Evolutionary conservation across 2,888 invertebrate species (phyloP).

Genomic region (Ophonus ardosiacus): DNA sequence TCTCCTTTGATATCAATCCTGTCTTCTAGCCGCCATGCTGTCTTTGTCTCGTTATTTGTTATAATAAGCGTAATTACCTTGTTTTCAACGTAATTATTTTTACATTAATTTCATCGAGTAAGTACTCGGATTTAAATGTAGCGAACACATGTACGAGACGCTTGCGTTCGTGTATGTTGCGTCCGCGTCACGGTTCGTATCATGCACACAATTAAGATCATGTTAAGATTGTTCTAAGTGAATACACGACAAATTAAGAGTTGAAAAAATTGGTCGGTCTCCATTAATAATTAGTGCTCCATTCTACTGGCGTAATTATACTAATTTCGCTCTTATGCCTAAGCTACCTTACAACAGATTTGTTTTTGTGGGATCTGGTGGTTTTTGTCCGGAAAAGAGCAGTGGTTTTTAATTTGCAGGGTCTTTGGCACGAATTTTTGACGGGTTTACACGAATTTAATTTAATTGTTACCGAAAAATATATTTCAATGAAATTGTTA

Average conservation of each 20-base stretch:
- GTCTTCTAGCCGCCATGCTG: constrained; percentile 49
- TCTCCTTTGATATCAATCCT: background rate
- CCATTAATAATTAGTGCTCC: constrained; percentile 44
- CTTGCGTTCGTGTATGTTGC: background rate
- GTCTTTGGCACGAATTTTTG: background rate
- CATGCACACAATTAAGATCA: constrained; percentile 73
- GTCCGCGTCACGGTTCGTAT: constrained; percentile 68
- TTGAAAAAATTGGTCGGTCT: constrained; percentile 44
- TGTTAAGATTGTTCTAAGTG: constrained; percentile 74
- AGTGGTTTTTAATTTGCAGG: constrained; percentile 2
- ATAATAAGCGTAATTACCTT: constrained; percentile 74
- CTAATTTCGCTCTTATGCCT: constrained; percentile 25
- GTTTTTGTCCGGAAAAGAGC: constrained; percentile 18
- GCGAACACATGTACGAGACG: constrained; percentile 44
- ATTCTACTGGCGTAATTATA: constrained; percentile 33
- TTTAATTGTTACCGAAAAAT: constrained; percentile 3
- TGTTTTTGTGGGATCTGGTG: background rate
- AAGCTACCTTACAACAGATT: background rate
- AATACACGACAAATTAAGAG: constrained; percentile 68
- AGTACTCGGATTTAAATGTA: constrained; percentile 62
- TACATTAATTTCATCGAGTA: constrained; percentile 73
- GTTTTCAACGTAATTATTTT: constrained; percentile 74
- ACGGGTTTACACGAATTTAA: no score
- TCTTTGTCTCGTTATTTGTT: constrained; percentile 72
- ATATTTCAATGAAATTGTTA: background rate